Evolutionary conservation across 1,140 invertebrate species (phyloP), one percentile per base, ranked within the genome.

Genomic region (Drosophila suzukii): DNA sequence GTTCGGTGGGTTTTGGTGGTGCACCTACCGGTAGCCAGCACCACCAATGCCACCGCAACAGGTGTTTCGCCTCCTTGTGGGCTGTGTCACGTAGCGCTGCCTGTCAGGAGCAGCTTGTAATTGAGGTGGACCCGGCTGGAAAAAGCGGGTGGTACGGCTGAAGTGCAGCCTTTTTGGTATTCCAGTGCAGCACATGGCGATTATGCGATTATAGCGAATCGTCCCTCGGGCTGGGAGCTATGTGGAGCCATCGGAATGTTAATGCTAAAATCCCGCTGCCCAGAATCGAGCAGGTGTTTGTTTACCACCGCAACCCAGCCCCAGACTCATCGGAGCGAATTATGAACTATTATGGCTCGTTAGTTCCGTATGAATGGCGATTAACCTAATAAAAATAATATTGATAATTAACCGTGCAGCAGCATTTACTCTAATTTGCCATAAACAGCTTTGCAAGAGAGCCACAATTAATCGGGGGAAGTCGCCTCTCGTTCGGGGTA

Each of bases 31-130:
- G 81, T 78, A 78, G 78, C 57, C 79, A 65, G 51, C 32, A 39
- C 38, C 13, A 65, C 56, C 32, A 38, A 51, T 27, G 12, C 12
- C 13, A 65, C 53, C 27, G 67, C 84, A 88, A 84, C 85, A 89
- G 84, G 85, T 89, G 84, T 80, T 75, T 58, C 61, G 44, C 51
- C 46, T 50, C 66, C 30, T 44, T 77, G 81, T 75, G 70, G 78
- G 74, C 71, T 76, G 62, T 78, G 77, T 83, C 84, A 89, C 84
- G 83, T 88, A 89, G 67, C 57, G 70, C 51, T 36, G 57, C 20
- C 58, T 73, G 78, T 86, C 79, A 82, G 70, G 58, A 83, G 78
- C 71, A 79, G 55, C 83, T 88, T 70, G 82, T 82, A 88, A 86
- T 86, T 86, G 82, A 81, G 83, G 82, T 82, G 78, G 78, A 71